Conservation (phyloP, 1,140 invertebrate species). For the Macrosteles quadrilineatus region DNA sequence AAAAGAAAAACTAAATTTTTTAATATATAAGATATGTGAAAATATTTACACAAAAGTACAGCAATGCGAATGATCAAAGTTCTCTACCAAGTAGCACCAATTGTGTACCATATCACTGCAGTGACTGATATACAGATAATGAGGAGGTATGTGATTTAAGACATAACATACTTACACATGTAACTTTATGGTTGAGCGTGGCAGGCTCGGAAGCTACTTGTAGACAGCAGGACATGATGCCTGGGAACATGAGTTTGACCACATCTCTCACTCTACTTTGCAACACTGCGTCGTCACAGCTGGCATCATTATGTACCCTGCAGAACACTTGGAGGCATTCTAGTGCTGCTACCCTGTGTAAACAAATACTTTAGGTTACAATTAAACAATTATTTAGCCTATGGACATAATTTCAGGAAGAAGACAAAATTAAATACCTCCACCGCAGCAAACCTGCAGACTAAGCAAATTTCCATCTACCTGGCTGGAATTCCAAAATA, state of each 20-base stretch:
- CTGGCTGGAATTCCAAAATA: not conserved
- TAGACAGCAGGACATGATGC: slow-evolving; percentile 58
- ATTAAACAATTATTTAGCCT: not conserved
- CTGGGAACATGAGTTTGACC: slow-evolving; percentile 63
- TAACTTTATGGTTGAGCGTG: slow-evolving; percentile 61
- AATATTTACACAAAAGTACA: too few species aligned
- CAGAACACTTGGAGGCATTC: slow-evolving; percentile 59
- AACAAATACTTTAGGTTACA: slow-evolving; percentile 29
- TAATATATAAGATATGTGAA: too few species aligned
- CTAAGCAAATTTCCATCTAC: too few species aligned
- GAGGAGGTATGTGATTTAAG: too few species aligned
- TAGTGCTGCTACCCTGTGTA: slow-evolving; percentile 56
- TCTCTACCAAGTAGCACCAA: too few species aligned
- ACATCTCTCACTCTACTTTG: slow-evolving; percentile 56
- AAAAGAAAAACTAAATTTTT: too few species aligned
- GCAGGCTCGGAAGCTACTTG: slow-evolving; percentile 57
- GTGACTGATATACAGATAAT: too few species aligned
- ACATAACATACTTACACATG: slow-evolving; percentile 53
- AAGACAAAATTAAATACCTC: too few species aligned
- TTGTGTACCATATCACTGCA: too few species aligned
- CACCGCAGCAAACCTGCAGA: too few species aligned
- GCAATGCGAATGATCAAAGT: too few species aligned
- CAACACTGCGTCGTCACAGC: slow-evolving; percentile 50
- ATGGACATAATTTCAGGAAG: slow-evolving; percentile 27
- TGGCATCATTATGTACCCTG: slow-evolving; percentile 53